These are phyloP conservation scores for Tragelaphus buxtoni DNA, from an alignment of 2,113 vertebrate genomes.

Conservation along the genomic window DNA sequence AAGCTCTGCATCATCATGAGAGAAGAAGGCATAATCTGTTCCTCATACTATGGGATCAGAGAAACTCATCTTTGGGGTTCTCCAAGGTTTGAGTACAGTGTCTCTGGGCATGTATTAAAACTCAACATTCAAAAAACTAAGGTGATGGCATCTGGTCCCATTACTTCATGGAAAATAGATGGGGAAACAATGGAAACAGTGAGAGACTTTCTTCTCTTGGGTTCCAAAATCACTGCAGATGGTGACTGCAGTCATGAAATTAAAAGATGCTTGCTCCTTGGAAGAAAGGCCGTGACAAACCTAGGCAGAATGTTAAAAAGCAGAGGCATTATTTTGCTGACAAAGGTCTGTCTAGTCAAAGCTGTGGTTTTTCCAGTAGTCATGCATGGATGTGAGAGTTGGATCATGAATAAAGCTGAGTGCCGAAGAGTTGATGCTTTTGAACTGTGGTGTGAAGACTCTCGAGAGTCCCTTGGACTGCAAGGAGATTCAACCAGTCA, in stretches of 20 bases:
- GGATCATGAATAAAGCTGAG: not conserved
- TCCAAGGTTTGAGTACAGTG: not conserved
- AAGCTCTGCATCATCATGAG: not conserved
- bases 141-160: not conserved
- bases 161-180: not conserved
- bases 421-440: not conserved
- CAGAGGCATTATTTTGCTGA: not conserved
- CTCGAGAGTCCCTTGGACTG: not conserved
- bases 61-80: not conserved
- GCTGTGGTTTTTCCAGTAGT: not conserved
- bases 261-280: not conserved
- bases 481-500: not conserved
- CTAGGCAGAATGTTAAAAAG: not conserved
- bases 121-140: not conserved
- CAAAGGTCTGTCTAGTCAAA: not conserved
- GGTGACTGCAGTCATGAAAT: not conserved
- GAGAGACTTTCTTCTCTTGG: not conserved
- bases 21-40: not conserved
- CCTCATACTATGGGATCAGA: not conserved
- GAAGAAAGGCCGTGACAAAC: not conserved
- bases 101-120: not conserved
- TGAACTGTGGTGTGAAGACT: not conserved
- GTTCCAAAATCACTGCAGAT: not conserved
- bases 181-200: not conserved
- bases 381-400: not conserved